A percentile compares a stretch with the other conserved stretches of the same genome.
phyloP scores from a whole-genome alignment of 2,888 invertebrate genomes.

The Melanchra persicariae region DNA sequence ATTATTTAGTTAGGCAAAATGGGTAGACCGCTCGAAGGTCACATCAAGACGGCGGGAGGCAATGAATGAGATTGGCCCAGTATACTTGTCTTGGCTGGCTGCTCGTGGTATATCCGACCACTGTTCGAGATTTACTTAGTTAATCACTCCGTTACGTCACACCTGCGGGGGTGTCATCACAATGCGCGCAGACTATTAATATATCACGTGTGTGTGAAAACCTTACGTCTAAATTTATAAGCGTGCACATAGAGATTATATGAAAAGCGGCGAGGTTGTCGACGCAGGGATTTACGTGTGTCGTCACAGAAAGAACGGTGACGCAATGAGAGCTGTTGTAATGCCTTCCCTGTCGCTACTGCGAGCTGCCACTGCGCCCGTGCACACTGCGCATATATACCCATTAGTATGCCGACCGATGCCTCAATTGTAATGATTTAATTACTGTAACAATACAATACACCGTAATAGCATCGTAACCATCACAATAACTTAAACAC shows the following conservation, averaged over 20 bases:
- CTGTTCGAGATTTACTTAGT: conserved; percentile 38
- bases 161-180: conserved; percentile 40
- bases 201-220: conserved; percentile 40
- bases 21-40: conserved; percentile 60
- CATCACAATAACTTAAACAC: conserved; percentile 22
- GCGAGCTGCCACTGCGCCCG: conserved; percentile 27
- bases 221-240: conserved; percentile 56
- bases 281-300: conserved; percentile 58
- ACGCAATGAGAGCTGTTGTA: conserved; percentile 64
- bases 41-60: conserved; percentile 52
- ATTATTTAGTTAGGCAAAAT: conserved; percentile 54
- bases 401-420: conserved; percentile 67
- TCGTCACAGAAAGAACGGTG: conserved; percentile 69
- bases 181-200: conserved; percentile 42
- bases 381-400: conserved; percentile 56
- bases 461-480: conserved; percentile 40
- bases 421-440: conserved; percentile 69
- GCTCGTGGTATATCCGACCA: conserved; percentile 37
- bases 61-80: conserved; percentile 64
- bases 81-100: conserved; percentile 48
- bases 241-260: conserved; percentile 54
- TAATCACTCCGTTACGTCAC: conserved; percentile 58
- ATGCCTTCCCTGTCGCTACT: conserved; percentile 54
- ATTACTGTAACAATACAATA: conserved; percentile 67
- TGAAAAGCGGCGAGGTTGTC: conserved; percentile 56